Base-by-base conservation (phyloP, 2,797 vertebrate genomes). In the Lithobates pipiens region DNA sequence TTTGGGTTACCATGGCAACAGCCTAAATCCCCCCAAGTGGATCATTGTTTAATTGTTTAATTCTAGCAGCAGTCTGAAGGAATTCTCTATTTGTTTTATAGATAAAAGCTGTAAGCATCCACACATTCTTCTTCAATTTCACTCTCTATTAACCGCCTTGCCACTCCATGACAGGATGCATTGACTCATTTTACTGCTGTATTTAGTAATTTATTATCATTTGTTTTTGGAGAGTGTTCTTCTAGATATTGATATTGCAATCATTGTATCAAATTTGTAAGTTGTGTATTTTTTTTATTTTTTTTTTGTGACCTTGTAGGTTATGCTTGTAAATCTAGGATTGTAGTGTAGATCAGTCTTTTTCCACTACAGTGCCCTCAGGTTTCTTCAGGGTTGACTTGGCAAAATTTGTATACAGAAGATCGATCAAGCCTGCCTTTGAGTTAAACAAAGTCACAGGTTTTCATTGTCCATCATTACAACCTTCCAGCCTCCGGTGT, bases 41-140 rank as follows among this genome's bases (percentile, higher is more conserved):
- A 88, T 90, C 90, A 88, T 92, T 94, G 89, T 91, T 90, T 72
- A 23, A 90, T 89, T 89, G 89, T 91, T 90, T 73, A 21, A 90
- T 89, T 89, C 91, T 90, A 93, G 90, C 91, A 91, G 92, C 89
- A 73, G 44, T 88, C 91, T 87, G 0, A 73, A 95, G 93, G 95
- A 95, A 96, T 95, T 93, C 34, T 63, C 76, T 93, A 92, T 95
- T 95, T 94, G 92, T 93, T 94, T 93, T 93, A 90, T 85, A 91
- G 89, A 93, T 89, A 92, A 94, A 95, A 94, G 93, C 92, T 89
- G 77, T 88, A 91, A 89, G 91, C 90, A 90, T 92, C 91, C 92
- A 91, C 88, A 89, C 90, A 93, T 92, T 95, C 93, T 94, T 93
- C 92, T 88, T 86, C 88, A 81, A 86, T 94, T 92, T 95, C 78